A percentile compares a stretch with the other conserved stretches of the same genome.
These are phyloP conservation scores for Corythornis cristatus DNA, from an alignment of 2,113 vertebrate genomes.

Conservation along the genomic window DNA sequence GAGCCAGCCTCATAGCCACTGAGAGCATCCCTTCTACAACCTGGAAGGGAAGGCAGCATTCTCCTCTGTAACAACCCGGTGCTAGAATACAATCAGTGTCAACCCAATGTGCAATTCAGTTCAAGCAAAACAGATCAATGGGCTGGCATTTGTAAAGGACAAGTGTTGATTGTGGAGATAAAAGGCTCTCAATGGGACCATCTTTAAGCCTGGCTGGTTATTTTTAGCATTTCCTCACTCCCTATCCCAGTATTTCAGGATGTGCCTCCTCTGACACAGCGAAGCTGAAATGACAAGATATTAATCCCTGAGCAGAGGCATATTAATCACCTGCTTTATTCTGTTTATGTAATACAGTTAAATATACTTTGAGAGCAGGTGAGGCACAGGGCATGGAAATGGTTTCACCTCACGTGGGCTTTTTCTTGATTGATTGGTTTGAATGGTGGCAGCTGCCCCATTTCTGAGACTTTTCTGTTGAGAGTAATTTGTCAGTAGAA, in stretches of 20 bases:
- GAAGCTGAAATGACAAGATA: neutral
- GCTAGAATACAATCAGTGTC: neutral
- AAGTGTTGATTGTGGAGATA: neutral
- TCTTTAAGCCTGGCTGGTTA: neutral
- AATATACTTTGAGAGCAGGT: conserved; percentile 9
- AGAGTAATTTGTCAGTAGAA: neutral
- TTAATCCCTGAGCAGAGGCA: conserved; percentile 22
- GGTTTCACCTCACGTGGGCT: neutral
- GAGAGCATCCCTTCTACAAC: neutral
- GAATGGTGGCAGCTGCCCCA: neutral
- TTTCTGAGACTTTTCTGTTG: neutral
- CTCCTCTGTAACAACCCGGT: neutral
- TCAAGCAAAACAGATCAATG: conserved; percentile 24
- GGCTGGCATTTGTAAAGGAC: conserved; percentile 31
- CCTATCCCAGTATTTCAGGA: neutral
- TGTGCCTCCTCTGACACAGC: neutral
- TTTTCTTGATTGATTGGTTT: neutral
- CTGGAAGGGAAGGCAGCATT: neutral
- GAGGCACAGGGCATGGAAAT: neutral
- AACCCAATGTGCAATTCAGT: neutral
- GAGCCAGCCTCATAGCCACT: neutral
- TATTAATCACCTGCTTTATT: conserved; percentile 34
- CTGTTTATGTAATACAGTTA: conserved; percentile 26
- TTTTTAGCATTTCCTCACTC: conserved; percentile 23
- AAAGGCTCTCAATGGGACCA: neutral